Base-by-base conservation (phyloP, 64 coral and sea anemone genomes). In the Exaiptasia diaphana region DNA sequence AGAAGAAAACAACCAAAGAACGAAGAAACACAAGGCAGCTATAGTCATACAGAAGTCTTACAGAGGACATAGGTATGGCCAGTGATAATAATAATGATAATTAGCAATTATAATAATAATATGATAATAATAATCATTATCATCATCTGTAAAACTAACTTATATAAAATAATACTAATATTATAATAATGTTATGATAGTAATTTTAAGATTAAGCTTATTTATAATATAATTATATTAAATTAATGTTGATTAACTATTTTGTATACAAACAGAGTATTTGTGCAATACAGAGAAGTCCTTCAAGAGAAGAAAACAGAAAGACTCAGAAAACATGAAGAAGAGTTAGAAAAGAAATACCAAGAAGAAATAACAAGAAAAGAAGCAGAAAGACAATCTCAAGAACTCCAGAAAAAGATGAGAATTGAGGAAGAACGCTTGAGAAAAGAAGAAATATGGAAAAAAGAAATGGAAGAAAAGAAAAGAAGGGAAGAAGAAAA, bases 11-110 rank as follows among this genome's bases (percentile, higher is more conserved):
- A 73, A 94, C 38, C 85, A 94, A 48, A 71, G 68, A 34, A 49
- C 71, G 27, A 89, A 85, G 67, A 41, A 58, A 89, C 23, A 50
- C 15, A 18, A n/a, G 53, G 91, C 91, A 56, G 79, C 80, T 40
- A 56, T 41, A 28, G 74, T 69, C 43, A 83, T 94, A 85, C 91
- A 94, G 33, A 88, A 89, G 46, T 67, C 49, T 38, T 94, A 85
- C 22, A 38, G 54, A 46, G 85, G 91, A 63, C 81, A 78, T 67
- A 94, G 91, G 91, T 93, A 43, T 24, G 28, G 0, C n/a, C 20
- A 56, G 5, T 17, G 53, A 0, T 0, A 24, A 17, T 56, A 1
- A 57, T 57, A 25, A 57, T 57, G 53, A 57, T 11, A 21, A 18
- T 21, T 6, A 21, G 53, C 27, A 0, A 18, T 79, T 15, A 35